Evolutionary conservation across 2,797 vertebrate genomes (phyloP), one percentile per base, ranked within the genome.

Genomic region (Carapus acus): DNA sequence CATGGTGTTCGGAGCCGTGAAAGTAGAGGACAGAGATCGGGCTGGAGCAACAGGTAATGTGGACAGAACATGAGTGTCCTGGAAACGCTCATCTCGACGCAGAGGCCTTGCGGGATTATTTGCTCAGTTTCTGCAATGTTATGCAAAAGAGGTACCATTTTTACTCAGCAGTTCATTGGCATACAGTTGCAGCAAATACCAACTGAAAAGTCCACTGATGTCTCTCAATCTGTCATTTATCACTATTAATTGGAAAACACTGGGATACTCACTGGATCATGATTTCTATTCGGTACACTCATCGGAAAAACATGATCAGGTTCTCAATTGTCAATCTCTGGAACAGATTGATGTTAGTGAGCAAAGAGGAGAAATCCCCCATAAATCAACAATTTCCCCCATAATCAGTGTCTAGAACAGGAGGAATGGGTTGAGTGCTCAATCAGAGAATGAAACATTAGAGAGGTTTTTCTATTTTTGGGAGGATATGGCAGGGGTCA

Each of bases 41-140:
- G 54, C 38, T 36, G 31, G 46, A 29, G 46, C 27, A 31, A 50
- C 39, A 19, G 29, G 20, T 16, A 54, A 43, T 67, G 70, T 65
- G 65, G 73, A 77, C 67, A 77, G 67, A 48, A 48, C 56, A 58
- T 41, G 22, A 44, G 24, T 27, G 58, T 54, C 61, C 44, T 65
- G 74, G 75, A 76, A 81, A 61, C 75, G 64, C 57, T 71, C 53
- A 54, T 79, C 50, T 59, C 76, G 79, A 74, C 79, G 72, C 76
- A 75, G 80, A 82, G 69, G 58, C 68, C 62, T 47, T 31, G 64
- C 54, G n/a, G 40, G 49, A 69, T 74, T 65, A 74, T 85, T 81
- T 79, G 78, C 80, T 67, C 73, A 52, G 58, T 67, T 61, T 65
- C 54, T 73, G 71, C 62, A 56, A 54, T 72, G 71, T 69, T 73